Evolutionary conservation across 2,888 invertebrate species (phyloP), one percentile per base, ranked within the genome.

Genomic region (Poecilus cupreus): DNA sequence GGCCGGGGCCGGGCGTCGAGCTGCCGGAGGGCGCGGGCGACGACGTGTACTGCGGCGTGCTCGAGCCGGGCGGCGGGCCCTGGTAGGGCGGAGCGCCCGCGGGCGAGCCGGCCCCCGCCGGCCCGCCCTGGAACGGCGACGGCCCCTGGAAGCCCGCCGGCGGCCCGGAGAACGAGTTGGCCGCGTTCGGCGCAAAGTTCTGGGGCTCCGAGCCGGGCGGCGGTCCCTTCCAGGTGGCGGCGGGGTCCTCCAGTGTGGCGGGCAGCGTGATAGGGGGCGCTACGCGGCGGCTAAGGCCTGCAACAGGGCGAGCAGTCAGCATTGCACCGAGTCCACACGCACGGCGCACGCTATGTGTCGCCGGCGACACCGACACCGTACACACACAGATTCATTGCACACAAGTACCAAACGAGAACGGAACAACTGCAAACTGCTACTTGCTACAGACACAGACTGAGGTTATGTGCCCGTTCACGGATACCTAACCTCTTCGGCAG

Each of bases 281-380:
- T 89, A 90, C 94, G 90, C 95, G 94, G 92, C 96, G 94, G 93
- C 95, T 95, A 93, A 95, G 95, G 92, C 95, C 96, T 95, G 90
- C 60, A 90, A 89, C 83, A 86, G 85, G 84, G 83, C 84, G 78
- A 77, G 76, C 82, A 79, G 74, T 81, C 81, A 84, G 83, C 82
- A 84, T 84, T 83, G 82, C 83, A 83, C 83, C 82, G 83, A 81
- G 81, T 83, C 82, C 83, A 82, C 77, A 81, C 60, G 75, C 72
- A 76, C 54, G n/a, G 79, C 60, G 75, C 72, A 32, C 60, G 49
- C 75, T 51, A 74, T 16, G 49, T 72, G 72, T 72, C 43, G 43
- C 43, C 72, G 46, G 46, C 24, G 46, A 54, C 76, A 43, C 78
- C 60, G 82, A 54, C 24, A 32, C 32, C 32, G 51, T 26, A 64